Evolutionary conservation across 92 coral and sea anemone genomes (phyloP), one percentile per base, ranked within the genome.

Genomic region (Porites rus): DNA sequence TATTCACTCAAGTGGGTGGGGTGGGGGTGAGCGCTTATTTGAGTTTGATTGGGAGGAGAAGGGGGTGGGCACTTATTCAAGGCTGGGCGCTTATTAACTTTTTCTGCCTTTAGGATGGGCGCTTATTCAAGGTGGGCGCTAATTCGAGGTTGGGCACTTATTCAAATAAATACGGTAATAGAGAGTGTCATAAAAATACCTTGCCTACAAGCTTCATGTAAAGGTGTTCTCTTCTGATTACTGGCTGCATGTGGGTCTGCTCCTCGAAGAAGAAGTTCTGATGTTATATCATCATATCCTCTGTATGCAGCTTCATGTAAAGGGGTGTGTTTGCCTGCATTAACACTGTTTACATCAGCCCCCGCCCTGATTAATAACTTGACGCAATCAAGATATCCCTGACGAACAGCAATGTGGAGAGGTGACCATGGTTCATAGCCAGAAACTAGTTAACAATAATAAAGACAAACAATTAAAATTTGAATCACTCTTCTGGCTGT

Each of bases 161-260:
- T 28, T 28, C 31, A 28, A 28, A 28, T 28, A 28, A 28, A 28
- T 28, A 28, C 31, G 31, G 31, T 28, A 28, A 28, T 28, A 38
- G 5, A 38, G 46, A 38, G 46, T 38, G 46, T 38, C 46, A 38
- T 1, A 54, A 54, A 54, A 54, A n/a, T 88, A 95, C 99, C 99
- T 88, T 95, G 97, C 74, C 90, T 87, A 72, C 99, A 97, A n/a
- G 99, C 99, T 71, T 97, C 99, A 88, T 97, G 99, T 19, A 97
- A 76, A 6, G 99, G 98, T 22, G 97, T 97, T 65, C 99, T 91
- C 85, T 90, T 95, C 84, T 97, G 99, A 65, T 92, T 90, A 85
- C 94, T 97, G 21, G 75, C 81, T n/a, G 86, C 92, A 89, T 97
- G 96, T 24, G 97, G 97, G 53, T 90, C 92, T 28, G 99, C 99